Evolutionary conservation across 2,797 vertebrate species (phyloP).

Genomic region (Carduelis carduelis): DNA sequence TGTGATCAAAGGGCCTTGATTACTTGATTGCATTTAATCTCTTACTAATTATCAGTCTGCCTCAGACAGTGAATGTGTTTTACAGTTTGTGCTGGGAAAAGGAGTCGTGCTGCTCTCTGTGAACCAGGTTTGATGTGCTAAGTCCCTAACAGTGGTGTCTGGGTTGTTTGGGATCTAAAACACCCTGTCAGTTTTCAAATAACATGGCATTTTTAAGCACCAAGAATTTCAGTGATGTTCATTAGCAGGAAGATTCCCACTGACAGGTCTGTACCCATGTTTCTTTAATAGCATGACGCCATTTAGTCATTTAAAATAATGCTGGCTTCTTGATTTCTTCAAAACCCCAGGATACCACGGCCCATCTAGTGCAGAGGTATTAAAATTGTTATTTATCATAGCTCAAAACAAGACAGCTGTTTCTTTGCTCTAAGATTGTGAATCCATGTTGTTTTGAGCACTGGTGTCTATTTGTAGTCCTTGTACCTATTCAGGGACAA

Average conservation of each 20-base stretch:
- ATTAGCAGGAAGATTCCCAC: neutral
- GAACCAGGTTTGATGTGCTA: neutral
- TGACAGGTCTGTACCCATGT: neutral
- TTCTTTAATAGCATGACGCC: neutral
- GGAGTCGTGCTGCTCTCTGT: neutral
- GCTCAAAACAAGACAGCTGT: neutral
- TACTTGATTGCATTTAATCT: neutral
- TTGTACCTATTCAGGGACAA: slow-evolving; percentile 43
- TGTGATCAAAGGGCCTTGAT: neutral
- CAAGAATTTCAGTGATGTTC: neutral
- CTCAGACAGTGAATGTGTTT: neutral
- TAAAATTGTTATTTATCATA: neutral
- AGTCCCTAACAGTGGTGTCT: neutral
- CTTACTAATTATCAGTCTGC: neutral
- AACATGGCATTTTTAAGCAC: neutral
- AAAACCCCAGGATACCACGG: neutral
- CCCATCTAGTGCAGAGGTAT: neutral
- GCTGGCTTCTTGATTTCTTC: neutral
- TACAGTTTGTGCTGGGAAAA: neutral
- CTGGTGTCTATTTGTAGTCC: slow-evolving; percentile 34
- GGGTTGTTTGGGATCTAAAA: neutral
- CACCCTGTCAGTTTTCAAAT: neutral
- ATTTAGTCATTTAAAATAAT: neutral
- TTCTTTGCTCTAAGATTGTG: neutral
- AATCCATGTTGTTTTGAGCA: neutral